phyloP scores from a whole-genome alignment of 2,888 invertebrate species.

The Shargacucullia verbasci region DNA sequence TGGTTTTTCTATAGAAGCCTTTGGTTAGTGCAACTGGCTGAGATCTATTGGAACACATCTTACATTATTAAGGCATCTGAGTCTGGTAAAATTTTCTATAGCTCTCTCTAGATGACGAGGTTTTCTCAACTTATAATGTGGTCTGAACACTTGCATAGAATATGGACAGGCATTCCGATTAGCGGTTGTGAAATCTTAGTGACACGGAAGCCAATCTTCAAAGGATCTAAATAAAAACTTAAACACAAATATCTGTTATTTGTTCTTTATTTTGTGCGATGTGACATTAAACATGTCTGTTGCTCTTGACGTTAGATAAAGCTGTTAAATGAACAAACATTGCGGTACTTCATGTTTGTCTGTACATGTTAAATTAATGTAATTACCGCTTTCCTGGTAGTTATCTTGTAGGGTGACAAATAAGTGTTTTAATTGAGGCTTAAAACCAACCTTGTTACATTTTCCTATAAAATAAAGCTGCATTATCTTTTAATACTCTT shows the following conservation, averaged over 20 bases:
- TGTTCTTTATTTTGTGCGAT: slow-evolving; percentile 43
- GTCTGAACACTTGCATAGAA: too few species aligned
- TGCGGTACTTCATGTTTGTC: slow-evolving; percentile 43
- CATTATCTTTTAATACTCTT: slow-evolving; percentile 1
- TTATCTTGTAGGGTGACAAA: slow-evolving; percentile 28
- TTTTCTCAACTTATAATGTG: too few species aligned
- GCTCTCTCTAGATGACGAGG: too few species aligned
- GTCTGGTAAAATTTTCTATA: too few species aligned
- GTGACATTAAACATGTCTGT: slow-evolving; percentile 50
- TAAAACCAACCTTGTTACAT: slow-evolving; percentile 30
- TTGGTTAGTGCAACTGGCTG: too few species aligned
- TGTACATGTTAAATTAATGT: slow-evolving; percentile 34
- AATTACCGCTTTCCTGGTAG: slow-evolving; percentile 45
- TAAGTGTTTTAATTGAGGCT: slow-evolving; percentile 33
- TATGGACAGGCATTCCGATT: too few species aligned
- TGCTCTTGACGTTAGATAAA: slow-evolving; percentile 49
- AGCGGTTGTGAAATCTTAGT: too few species aligned
- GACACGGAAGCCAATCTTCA: slow-evolving; percentile 3
- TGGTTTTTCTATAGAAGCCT: too few species aligned
- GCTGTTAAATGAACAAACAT: slow-evolving; percentile 49
- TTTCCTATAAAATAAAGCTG: slow-evolving; percentile 9
- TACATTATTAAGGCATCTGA: too few species aligned
- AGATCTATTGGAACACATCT: too few species aligned
- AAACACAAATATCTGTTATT: slow-evolving; percentile 29
- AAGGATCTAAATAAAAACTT: slow-evolving; percentile 26